Evolutionary conservation across 2,888 invertebrate species (phyloP).

Genomic region (Neria commutata): DNA sequence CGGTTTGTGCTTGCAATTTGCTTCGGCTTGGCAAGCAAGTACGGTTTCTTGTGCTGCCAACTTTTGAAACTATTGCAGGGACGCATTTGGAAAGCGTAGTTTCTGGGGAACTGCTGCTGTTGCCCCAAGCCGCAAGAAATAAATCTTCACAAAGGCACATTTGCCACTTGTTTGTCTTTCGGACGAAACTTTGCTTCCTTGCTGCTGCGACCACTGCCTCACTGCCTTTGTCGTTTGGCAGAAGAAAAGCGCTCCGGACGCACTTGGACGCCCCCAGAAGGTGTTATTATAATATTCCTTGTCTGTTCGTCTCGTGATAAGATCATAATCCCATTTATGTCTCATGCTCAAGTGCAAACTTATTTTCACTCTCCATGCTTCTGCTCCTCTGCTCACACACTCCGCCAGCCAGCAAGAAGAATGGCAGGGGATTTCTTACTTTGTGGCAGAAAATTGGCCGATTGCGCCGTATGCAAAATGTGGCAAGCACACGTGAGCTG

Average conservation of each 20-base stretch:
- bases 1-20: conserved; percentile 41
- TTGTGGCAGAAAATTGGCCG: conserved; percentile 14
- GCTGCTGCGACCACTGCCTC: conserved; percentile 7
- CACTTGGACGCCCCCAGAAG: conserved; percentile 42
- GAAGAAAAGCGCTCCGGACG: not conserved
- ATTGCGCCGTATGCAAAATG: conserved; percentile 5
- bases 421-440: conserved; percentile 11
- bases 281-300: conserved; percentile 53
- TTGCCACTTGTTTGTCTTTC: conserved; percentile 55
- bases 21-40: conserved; percentile 37
- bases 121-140: conserved; percentile 55
- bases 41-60: not conserved
- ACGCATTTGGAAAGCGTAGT: conserved; percentile 37
- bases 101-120: conserved; percentile 25
- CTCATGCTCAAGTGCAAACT: conserved; percentile 29
- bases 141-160: conserved; percentile 58
- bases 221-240: conserved; percentile 16
- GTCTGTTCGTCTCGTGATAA: conserved; percentile 57
- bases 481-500: conserved; percentile 1
- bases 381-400: too few species aligned
- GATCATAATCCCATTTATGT: conserved; percentile 64
- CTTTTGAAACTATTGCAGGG: too few species aligned
- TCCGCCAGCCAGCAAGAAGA: too few species aligned
- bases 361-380: too few species aligned
- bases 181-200: conserved; percentile 36